Conservation (phyloP, 1,140 invertebrate species). For the Maconellicoccus hirsutus region DNA sequence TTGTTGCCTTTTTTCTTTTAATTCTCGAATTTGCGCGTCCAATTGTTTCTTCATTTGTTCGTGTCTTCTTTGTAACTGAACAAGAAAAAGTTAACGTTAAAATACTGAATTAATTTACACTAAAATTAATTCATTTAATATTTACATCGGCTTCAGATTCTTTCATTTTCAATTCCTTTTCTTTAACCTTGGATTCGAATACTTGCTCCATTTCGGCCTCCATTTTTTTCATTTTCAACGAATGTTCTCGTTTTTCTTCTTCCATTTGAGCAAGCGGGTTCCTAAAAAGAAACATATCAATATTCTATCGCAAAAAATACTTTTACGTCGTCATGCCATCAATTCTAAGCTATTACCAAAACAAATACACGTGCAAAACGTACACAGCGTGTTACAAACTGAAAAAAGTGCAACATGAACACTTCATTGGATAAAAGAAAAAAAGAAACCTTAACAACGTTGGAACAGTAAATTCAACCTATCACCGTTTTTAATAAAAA, state of each 20-base stretch:
- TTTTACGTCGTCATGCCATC: neutral
- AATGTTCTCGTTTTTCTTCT: constrained; percentile 91
- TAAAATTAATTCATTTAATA: neutral
- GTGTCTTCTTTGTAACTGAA: constrained; percentile 51
- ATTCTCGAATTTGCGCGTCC: constrained; percentile 76
- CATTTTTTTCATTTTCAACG: constrained; percentile 93
- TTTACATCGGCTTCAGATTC: constrained; percentile 79
- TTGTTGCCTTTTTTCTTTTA: constrained; percentile 75
- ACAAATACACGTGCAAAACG: neutral
- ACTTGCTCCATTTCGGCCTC: constrained; percentile 93
- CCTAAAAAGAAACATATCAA: constrained; percentile 44
- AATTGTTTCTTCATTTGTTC: constrained; percentile 58
- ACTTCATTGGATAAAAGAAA: neutral
- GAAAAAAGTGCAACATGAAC: neutral
- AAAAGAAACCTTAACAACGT: neutral
- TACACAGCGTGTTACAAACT: neutral
- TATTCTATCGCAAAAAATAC: neutral
- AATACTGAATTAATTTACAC: neutral
- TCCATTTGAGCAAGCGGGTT: constrained; percentile 96
- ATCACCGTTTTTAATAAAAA: neutral
- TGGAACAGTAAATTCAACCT: constrained; percentile 13
- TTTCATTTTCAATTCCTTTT: constrained; percentile 85
- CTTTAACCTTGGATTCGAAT: constrained; percentile 71
- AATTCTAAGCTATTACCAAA: neutral
- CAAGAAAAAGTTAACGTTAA: constrained; percentile 26